Conservation (phyloP, 2,888 invertebrate genomes). For the Lithophane ornitopus region DNA sequence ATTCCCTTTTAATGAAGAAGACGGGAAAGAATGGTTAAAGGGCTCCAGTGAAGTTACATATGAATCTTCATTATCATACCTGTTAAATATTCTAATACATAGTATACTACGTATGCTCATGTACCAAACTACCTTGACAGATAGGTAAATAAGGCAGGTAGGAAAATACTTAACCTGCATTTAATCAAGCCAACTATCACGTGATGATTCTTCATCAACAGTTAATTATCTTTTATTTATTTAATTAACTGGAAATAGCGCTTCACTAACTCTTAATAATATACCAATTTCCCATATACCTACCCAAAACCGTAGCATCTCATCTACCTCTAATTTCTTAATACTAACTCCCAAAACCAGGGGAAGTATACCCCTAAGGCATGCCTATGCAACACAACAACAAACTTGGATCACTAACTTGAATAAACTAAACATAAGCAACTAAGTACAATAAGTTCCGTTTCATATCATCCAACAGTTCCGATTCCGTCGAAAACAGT, state of each 20-base stretch:
- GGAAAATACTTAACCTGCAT: background rate
- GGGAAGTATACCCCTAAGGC: background rate
- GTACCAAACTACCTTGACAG: background rate
- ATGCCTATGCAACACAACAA: background rate
- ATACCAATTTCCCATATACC: too few species aligned
- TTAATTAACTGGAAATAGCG: background rate
- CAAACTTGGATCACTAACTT: background rate
- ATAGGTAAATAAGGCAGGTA: background rate
- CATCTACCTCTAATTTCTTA: background rate
- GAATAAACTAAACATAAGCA: conserved; percentile 8
- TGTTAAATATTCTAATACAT: background rate
- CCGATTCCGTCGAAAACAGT: conserved; percentile 5
- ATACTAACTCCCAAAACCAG: background rate
- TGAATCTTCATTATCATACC: background rate
- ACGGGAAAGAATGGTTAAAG: background rate
- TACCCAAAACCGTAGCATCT: background rate
- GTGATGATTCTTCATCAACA: background rate
- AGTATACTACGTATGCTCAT: background rate
- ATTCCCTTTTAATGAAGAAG: background rate
- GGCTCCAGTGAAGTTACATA: background rate
- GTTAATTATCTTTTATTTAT: background rate
- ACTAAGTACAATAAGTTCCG: background rate
- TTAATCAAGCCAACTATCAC: background rate
- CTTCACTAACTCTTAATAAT: background rate
- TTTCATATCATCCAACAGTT: conserved; percentile 21